Evolutionary conservation across 1,140 invertebrate species (phyloP).

Genomic region (Drosophila mojavensis): DNA sequence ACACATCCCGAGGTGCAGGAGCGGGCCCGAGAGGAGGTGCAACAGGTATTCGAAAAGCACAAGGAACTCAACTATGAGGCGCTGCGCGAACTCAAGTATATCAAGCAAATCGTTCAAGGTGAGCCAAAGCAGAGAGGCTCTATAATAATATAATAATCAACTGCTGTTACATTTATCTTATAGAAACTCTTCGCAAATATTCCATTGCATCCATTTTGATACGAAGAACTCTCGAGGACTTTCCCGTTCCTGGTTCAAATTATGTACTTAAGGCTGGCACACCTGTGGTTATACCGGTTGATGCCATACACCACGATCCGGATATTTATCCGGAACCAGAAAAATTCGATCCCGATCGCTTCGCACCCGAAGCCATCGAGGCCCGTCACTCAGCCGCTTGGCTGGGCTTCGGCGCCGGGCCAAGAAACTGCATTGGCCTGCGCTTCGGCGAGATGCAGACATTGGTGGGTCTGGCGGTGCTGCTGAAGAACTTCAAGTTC

Average conservation of each 20-base stretch:
- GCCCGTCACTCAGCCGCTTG: conserved; percentile 86
- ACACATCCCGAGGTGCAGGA: conserved; percentile 84
- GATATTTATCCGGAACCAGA: conserved; percentile 86
- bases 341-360: conserved; percentile 87
- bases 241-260: conserved; percentile 73
- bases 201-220: conserved; percentile 72
- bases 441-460: conserved; percentile 69
- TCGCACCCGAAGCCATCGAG: conserved; percentile 84
- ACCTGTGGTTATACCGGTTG: conserved; percentile 85
- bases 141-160: neutral
- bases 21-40: conserved; percentile 85
- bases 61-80: conserved; percentile 86
- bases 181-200: conserved; percentile 85
- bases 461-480: conserved; percentile 49
- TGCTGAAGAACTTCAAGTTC: conserved; percentile 78
- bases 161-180: neutral
- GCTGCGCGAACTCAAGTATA: conserved; percentile 85
- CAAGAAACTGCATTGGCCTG: conserved; percentile 87
- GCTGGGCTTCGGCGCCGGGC: conserved; percentile 89
- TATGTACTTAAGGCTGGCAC: conserved; percentile 84
- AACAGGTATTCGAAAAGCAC: conserved; percentile 83
- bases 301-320: conserved; percentile 85
- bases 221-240: conserved; percentile 64
- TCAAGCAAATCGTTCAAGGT: conserved; percentile 85
- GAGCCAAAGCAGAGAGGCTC: neutral